Conservation (phyloP, 2,113 vertebrate genomes). For the Cochlearius cochlearius region DNA sequence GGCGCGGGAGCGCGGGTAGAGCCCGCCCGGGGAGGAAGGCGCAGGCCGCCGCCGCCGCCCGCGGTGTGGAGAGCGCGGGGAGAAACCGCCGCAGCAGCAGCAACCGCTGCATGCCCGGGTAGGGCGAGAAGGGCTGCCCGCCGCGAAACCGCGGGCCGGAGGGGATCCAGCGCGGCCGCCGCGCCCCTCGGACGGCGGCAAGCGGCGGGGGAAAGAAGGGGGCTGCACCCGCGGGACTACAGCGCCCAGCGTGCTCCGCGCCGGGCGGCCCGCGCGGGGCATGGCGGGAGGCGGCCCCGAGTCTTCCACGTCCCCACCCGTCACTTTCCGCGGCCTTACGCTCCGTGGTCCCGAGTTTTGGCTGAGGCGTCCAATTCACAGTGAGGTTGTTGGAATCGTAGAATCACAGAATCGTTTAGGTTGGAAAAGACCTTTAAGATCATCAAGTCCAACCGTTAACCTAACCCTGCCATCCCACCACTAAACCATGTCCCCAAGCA, state of each 20-base stretch:
- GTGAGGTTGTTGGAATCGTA: accelerated
- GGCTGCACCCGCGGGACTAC: neutral
- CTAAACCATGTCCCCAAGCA: too few species aligned
- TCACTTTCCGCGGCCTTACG: accelerated
- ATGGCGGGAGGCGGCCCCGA: neutral
- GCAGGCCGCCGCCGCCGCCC: neutral
- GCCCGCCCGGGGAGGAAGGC: neutral
- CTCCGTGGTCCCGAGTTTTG: accelerated
- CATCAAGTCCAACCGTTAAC: too few species aligned
- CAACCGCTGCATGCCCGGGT: neutral
- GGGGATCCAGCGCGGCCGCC: neutral
- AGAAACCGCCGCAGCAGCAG: neutral
- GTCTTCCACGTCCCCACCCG: accelerated
- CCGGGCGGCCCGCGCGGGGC: too few species aligned
- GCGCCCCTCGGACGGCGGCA: neutral
- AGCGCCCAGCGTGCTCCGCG: neutral
- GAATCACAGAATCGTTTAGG: too few species aligned
- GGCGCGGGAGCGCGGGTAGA: neutral
- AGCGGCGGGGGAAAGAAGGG: accelerated
- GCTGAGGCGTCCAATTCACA: accelerated
- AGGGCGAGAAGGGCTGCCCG: neutral
- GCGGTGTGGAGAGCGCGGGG: neutral
- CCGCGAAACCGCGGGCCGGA: neutral
- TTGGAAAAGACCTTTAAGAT: too few species aligned
- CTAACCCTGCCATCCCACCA: too few species aligned